phyloP scores from a whole-genome alignment of 2,888 invertebrate genomes.

The Prosapia bicincta region DNA sequence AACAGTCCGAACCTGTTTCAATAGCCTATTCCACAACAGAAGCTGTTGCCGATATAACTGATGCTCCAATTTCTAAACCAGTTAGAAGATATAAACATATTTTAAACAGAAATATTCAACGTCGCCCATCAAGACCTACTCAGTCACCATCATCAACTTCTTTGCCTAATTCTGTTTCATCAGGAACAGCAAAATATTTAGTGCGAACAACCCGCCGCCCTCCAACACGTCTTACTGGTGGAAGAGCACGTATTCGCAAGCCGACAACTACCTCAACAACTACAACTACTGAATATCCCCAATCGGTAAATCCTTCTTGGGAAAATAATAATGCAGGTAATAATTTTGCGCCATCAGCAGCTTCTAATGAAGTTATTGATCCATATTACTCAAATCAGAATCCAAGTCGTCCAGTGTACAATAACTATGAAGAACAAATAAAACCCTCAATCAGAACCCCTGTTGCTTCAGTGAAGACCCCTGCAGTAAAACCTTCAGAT shows the following conservation, averaged over 20 bases:
- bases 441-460: conserved; percentile 4
- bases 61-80: conserved; percentile 16
- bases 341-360: conserved; percentile 35
- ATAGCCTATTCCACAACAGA: background rate
- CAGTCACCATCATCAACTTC: conserved; percentile 9
- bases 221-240: conserved; percentile 27
- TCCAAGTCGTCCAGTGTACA: background rate
- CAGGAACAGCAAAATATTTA: conserved; percentile 35
- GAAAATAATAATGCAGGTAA: conserved; percentile 9
- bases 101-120: conserved; percentile 24
- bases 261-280: conserved; percentile 44
- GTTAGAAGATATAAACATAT: conserved; percentile 24
- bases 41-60: conserved; percentile 20
- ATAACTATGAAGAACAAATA: conserved; percentile 10
- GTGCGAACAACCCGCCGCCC: conserved; percentile 34
- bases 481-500: conserved; percentile 30
- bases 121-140: conserved; percentile 22
- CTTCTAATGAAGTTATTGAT: conserved; percentile 33
- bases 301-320: conserved; percentile 8
- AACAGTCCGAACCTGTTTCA: background rate
- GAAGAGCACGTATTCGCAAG: conserved; percentile 40
- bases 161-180: conserved; percentile 18
- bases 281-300: conserved; percentile 31
- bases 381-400: conserved; percentile 25
- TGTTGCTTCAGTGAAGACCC: background rate